Percentiles rank a stretch among this genome's conserved stretches.
These are phyloP conservation scores for Arctopsyche grandis DNA, from an alignment of 1,140 invertebrate genomes.

Conservation along the genomic window DNA sequence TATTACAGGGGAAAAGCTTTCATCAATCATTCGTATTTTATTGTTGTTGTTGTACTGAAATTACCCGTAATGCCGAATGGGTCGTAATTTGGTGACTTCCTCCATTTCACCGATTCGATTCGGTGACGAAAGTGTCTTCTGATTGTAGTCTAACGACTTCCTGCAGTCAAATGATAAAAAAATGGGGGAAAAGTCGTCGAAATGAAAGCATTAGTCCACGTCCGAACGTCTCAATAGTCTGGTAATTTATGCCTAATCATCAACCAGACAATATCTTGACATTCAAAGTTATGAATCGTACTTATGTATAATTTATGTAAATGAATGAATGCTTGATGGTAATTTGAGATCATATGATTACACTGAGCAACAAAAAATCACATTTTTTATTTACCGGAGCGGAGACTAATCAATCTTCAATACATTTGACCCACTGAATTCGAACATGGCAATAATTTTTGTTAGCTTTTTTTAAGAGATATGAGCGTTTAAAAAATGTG, in stretches of 20 bases:
- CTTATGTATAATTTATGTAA: too few relatives aligned
- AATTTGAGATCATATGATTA: too few relatives aligned
- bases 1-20: neutral
- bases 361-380: too few relatives aligned
- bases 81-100: neutral
- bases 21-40: constrained; percentile 9
- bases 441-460: too few relatives aligned
- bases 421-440: too few relatives aligned
- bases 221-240: neutral
- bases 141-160: constrained; percentile 13
- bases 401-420: too few relatives aligned
- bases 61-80: neutral
- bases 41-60: neutral
- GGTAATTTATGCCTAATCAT: neutral
- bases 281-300: too few relatives aligned
- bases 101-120: neutral
- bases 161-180: constrained; percentile 12
- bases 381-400: too few relatives aligned
- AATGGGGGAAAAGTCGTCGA: neutral
- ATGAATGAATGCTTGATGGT: too few relatives aligned
- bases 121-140: constrained; percentile 2
- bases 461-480: too few relatives aligned
- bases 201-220: neutral
- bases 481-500: too few relatives aligned
- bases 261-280: neutral